Evolutionary conservation across 2,797 vertebrate species (phyloP).

Genomic region (Danio kyathit): DNA sequence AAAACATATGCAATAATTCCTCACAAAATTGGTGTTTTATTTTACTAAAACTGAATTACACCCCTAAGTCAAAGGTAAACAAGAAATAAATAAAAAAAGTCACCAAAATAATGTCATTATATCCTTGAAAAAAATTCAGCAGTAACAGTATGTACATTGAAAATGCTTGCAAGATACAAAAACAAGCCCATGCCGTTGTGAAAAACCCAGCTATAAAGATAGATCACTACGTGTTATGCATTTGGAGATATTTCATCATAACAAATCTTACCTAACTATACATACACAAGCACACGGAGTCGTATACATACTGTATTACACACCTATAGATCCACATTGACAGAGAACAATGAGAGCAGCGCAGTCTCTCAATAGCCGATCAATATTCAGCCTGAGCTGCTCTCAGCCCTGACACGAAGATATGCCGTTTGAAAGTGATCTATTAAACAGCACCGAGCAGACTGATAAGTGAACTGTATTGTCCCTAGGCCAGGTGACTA

Average conservation of each 20-base stretch:
- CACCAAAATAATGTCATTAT: too few species aligned
- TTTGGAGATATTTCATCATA: not conserved
- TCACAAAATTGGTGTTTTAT: not conserved
- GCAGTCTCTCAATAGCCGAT: slow-evolving; percentile 13
- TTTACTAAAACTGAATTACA: not conserved
- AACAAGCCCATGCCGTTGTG: not conserved
- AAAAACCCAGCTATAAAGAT: not conserved
- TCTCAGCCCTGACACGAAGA: not conserved
- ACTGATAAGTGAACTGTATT: not conserved
- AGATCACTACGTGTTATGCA: not conserved
- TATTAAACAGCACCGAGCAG: not conserved
- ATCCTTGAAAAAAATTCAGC: not conserved
- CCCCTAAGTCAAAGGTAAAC: not conserved
- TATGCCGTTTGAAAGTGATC: not conserved
- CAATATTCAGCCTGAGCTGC: not conserved
- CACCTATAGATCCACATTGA: slow-evolving; percentile 11
- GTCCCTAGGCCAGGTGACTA: slow-evolving; percentile 8
- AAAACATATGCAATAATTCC: not conserved
- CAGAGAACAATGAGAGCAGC: not conserved
- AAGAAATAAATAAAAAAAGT: not conserved
- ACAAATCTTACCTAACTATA: not conserved
- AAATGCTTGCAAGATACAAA: slow-evolving; percentile 2
- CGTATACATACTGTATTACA: not conserved
- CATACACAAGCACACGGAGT: not conserved
- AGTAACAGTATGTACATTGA: not conserved